These are phyloP conservation scores for Cyrtonyx montezumae DNA, from an alignment of 2,113 vertebrate genomes.

Conservation along the genomic window DNA sequence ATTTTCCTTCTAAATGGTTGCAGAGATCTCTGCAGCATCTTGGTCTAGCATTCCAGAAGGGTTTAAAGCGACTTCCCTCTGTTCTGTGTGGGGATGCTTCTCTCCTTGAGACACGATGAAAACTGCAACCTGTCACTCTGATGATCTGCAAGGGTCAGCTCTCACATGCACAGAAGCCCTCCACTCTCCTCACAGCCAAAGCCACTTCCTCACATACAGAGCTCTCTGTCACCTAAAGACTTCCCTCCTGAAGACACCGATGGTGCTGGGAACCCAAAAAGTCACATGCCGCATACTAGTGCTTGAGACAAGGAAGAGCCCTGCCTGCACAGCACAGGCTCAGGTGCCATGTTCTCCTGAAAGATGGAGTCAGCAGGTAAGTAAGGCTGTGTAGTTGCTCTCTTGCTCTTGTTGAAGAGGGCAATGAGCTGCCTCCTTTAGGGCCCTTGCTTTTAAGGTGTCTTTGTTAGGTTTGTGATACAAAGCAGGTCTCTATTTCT, in stretches of 20 bases:
- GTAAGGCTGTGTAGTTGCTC: neutral
- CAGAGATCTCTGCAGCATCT: neutral
- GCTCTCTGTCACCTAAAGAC: neutral
- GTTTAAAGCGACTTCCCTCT: neutral
- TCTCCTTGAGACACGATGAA: neutral
- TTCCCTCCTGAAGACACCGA: neutral
- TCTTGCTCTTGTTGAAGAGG: neutral
- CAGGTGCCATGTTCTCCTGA: neutral
- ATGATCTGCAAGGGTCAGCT: neutral
- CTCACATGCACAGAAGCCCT: neutral
- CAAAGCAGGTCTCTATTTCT: neutral
- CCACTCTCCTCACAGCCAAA: neutral
- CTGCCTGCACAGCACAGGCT: rapidly evolving
- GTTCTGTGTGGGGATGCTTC: neutral
- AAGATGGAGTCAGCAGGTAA: neutral
- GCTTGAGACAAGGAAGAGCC: neutral
- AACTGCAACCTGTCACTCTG: neutral
- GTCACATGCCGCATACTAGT: neutral
- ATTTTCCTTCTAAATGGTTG: neutral
- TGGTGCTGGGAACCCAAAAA: neutral
- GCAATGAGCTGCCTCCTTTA: neutral
- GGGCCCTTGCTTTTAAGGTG: neutral
- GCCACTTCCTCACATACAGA: neutral
- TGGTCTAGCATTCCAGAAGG: neutral
- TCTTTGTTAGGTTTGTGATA: neutral